Percentiles rank a stretch among this genome's conserved stretches.
Conservation (phyloP, 2,888 invertebrate species). For the Sminthurinus aureus region DNA sequence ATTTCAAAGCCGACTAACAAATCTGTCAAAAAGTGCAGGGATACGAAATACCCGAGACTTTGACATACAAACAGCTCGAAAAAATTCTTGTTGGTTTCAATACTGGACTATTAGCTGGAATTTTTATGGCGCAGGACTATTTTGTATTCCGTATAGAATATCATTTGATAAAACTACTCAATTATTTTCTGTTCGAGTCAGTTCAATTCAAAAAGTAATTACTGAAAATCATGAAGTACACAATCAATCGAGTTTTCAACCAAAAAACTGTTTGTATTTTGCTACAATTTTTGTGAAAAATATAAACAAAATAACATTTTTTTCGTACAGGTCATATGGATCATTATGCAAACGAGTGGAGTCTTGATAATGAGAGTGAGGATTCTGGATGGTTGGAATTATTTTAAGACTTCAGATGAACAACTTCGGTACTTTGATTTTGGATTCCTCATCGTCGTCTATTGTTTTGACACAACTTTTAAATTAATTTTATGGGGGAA, state of each 20-base stretch:
- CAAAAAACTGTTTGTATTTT: too few species aligned
- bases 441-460: constrained; percentile 28
- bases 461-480: constrained; percentile 20
- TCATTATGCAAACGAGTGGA: constrained; percentile 5
- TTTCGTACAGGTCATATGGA: not conserved
- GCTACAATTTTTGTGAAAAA: not conserved
- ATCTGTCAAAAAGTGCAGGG: not conserved
- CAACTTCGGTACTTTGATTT: constrained; percentile 21
- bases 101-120: not conserved
- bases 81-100: constrained; percentile 20
- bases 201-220: not conserved
- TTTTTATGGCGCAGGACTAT: not conserved
- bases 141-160: constrained; percentile 7
- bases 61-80: not conserved
- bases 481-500: constrained; percentile 2
- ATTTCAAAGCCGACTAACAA: too few species aligned
- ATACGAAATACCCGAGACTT: not conserved
- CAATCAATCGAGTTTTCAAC: too few species aligned
- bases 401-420: not conserved
- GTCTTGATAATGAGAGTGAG: constrained; percentile 20
- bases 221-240: too few species aligned
- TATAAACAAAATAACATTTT: not conserved
- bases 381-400: constrained; percentile 16
- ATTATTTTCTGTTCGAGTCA: not conserved
- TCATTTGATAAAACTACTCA: not conserved